These are phyloP conservation scores for Drepana arcuata DNA, from an alignment of 1,140 invertebrate species.

Conservation along the genomic window DNA sequence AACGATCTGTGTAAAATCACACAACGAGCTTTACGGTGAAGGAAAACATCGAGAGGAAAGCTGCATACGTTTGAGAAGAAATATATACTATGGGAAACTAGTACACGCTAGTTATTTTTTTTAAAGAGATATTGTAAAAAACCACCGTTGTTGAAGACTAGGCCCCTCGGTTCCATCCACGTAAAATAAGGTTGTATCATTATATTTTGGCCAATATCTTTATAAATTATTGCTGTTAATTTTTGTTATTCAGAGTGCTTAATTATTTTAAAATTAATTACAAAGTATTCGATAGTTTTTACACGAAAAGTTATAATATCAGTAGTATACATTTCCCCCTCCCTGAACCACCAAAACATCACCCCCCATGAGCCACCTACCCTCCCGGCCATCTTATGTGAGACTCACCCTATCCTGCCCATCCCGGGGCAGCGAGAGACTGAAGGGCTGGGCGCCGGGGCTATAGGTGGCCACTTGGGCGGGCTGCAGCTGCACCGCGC, in stretches of 20 bases:
- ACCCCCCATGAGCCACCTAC: constrained; percentile 20
- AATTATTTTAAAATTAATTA: constrained; percentile 2
- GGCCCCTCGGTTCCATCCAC: too few relatives aligned
- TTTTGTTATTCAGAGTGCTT: constrained; percentile 1
- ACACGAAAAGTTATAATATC: not conserved
- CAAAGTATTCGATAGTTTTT: constrained; percentile 1
- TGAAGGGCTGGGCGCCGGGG: constrained; percentile 79
- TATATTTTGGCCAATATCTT: too few relatives aligned
- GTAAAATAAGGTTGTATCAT: too few relatives aligned
- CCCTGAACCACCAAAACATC: constrained; percentile 1
- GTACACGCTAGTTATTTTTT: too few relatives aligned
- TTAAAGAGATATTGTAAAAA: too few relatives aligned
- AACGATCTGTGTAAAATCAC: too few relatives aligned
- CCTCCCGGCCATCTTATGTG: constrained; percentile 29
- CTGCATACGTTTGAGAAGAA: too few relatives aligned
- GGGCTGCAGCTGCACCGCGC: constrained; percentile 38
- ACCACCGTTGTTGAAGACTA: too few relatives aligned
- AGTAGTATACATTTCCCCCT: not conserved
- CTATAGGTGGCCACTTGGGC: constrained; percentile 74
- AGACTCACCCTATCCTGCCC: constrained; percentile 66
- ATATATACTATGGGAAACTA: too few relatives aligned
- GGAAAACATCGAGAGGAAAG: too few relatives aligned
- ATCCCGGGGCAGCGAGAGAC: constrained; percentile 79
- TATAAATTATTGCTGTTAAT: too few relatives aligned
- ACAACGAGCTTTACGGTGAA: too few relatives aligned